Base-by-base conservation (phyloP, 2,888 invertebrate species). In the Ariolimax columbianus region DNA sequence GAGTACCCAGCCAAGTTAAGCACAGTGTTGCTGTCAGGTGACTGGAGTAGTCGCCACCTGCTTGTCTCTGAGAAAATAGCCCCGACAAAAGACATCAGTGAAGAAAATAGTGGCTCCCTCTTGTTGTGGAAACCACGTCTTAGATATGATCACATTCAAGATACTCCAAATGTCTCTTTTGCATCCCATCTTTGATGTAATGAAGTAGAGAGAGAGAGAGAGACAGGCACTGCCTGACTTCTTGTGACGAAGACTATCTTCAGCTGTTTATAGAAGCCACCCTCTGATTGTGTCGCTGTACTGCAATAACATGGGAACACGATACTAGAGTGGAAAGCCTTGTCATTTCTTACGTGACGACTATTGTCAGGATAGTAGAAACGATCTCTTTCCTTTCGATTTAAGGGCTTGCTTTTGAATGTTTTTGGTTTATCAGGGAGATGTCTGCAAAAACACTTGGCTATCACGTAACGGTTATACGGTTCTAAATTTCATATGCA, bases 141-240 rank as follows among this genome's bases (percentile, higher is more conserved):
- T 7, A 47, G 47, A 30, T 30, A 17, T 47, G 51, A 33, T 73
- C 9, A 33, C 36, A 51, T 75, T 47, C 19, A 75, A 51, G 75
- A 33, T 51, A 30, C 75, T 51, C 75, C 11, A 75, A 75, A 75
- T 33, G 36, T 75, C 75, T 47, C 47, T 51, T 75, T 51, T 33
- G 51, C 75, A 51, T 75, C 23, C 33, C 75, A 43, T 33, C 23
- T 47, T 9, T 75, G 75, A 47, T 75, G 51, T 75, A 75, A 75
- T 75, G 75, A 75, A 75, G 75, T 75, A 51, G 17, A n/a, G 75
- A 51, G 72, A 51, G 51, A 75, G 75, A 51, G 17, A n/a, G 75
- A 51, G 72, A 51, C 75, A 75, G 75, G 33, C 0, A 51, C 19
- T 51, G 75, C 30, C 33, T 33, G 4, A 51, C 7, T 75, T 75